Conservation (phyloP, 2,113 vertebrate genomes). For the Cavia porcellus region DNA sequence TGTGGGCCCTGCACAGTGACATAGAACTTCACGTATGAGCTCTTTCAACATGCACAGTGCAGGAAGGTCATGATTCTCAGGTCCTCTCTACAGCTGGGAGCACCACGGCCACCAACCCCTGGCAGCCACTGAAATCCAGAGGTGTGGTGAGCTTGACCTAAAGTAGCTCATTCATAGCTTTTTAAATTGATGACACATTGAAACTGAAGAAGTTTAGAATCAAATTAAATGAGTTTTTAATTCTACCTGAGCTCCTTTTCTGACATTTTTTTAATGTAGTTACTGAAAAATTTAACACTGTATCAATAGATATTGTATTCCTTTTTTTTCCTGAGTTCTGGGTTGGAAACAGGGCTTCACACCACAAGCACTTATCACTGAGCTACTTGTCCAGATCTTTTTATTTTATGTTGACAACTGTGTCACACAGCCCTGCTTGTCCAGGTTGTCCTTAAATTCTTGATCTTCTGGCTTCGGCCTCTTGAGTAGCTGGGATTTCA, state of each 20-base stretch:
- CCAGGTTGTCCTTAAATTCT: neutral
- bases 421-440: neutral
- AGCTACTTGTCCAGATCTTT: neutral
- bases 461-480: neutral
- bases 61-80: neutral
- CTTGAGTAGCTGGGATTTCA: neutral
- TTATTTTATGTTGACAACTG: neutral
- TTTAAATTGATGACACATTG: neutral
- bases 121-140: neutral
- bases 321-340: neutral
- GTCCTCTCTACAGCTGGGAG: neutral
- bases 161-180: neutral
- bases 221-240: neutral
- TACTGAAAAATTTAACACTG: neutral
- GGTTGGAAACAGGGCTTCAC: neutral
- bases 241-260: neutral
- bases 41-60: neutral
- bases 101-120: fast-evolving
- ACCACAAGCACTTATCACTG: neutral
- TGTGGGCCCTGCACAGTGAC: neutral
- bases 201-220: slow-evolving; percentile 10
- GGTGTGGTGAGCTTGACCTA: neutral
- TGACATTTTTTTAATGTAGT: neutral
- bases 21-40: neutral
- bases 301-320: neutral